Evolutionary conservation across 92 coral and sea anemone species (phyloP).

Genomic region (Muricea muricata): DNA sequence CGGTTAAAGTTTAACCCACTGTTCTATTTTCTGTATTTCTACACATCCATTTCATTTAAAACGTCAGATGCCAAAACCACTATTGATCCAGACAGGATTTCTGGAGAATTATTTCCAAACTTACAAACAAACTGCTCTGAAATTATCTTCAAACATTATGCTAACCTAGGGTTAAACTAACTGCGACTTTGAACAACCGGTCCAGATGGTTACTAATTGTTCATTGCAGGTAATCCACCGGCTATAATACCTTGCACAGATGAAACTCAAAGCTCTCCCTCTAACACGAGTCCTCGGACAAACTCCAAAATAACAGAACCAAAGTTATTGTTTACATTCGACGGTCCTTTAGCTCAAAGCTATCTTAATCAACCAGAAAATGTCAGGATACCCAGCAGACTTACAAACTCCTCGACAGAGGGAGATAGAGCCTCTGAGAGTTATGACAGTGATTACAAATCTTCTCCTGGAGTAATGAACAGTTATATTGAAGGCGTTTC

Average conservation of each 20-base stretch:
- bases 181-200: too few relatives aligned
- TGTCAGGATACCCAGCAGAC: constrained; percentile 30
- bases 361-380: constrained; percentile 22
- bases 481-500: constrained; percentile 91
- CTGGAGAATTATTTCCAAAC: too few relatives aligned
- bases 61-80: too few relatives aligned
- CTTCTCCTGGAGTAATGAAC: constrained; percentile 51
- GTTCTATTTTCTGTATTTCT: too few relatives aligned
- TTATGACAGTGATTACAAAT: constrained; percentile 18
- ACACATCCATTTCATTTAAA: too few relatives aligned
- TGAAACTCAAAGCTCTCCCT: not conserved
- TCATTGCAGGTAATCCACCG: not conserved
- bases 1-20: too few relatives aligned
- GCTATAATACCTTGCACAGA: not conserved
- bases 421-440: constrained; percentile 27
- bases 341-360: not conserved
- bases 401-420: constrained; percentile 20
- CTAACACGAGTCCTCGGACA: not conserved
- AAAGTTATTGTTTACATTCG: constrained; percentile 26
- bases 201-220: too few relatives aligned
- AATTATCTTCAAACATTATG: too few relatives aligned
- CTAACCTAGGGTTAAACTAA: too few relatives aligned
- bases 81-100: too few relatives aligned
- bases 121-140: too few relatives aligned
- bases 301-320: not conserved